phyloP scores from a whole-genome alignment of 2,113 vertebrate species.

The Drymodes brunneopygia region DNA sequence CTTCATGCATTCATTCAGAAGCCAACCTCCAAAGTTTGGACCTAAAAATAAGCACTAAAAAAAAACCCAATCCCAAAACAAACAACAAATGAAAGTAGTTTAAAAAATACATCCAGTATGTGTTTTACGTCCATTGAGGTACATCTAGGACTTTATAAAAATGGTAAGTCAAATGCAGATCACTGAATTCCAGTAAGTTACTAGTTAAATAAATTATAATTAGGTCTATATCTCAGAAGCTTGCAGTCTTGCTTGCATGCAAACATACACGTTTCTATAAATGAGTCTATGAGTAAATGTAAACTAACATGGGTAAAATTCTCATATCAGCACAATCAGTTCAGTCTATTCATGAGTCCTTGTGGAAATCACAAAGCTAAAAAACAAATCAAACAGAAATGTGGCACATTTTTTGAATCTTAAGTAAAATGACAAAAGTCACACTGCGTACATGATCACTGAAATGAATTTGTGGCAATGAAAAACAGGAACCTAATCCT shows the following conservation, averaged over 20 bases:
- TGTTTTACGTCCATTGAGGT: background rate
- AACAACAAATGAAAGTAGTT: background rate
- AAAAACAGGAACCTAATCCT: background rate
- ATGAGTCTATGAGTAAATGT: background rate
- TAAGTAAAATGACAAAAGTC: background rate
- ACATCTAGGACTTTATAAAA: background rate
- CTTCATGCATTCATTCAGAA: background rate
- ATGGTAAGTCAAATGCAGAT: background rate
- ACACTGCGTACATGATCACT: background rate
- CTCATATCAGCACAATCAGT: background rate
- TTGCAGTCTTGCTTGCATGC: background rate
- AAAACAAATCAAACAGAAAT: background rate
- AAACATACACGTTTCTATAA: background rate
- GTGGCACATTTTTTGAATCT: background rate
- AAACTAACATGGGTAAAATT: background rate
- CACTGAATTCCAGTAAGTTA: background rate
- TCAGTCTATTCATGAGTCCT: background rate
- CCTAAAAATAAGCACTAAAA: background rate
- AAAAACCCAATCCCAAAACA: accelerated
- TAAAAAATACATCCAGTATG: background rate
- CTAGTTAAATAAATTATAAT: background rate
- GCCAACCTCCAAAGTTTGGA: background rate
- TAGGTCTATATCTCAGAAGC: background rate
- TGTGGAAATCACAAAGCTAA: background rate
- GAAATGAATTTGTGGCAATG: background rate